Evolutionary conservation across 2,797 vertebrate species (phyloP).

Genomic region (Ptychobarbus kaznakovi): DNA sequence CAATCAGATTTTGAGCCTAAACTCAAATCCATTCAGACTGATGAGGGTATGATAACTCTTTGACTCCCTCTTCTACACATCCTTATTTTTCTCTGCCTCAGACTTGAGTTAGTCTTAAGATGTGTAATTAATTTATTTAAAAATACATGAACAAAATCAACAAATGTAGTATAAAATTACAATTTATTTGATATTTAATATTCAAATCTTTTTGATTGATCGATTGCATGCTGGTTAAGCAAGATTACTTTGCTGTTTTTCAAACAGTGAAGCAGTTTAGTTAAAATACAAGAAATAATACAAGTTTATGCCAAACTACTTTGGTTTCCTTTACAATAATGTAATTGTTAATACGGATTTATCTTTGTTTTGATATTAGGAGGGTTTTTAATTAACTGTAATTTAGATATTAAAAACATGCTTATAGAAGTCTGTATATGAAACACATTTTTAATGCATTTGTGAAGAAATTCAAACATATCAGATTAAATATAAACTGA

Average conservation of each 20-base stretch:
- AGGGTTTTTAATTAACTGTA: too few species aligned
- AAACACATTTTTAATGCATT: background rate
- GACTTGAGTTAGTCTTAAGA: background rate
- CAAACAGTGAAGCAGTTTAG: background rate
- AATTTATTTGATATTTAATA: too few species aligned
- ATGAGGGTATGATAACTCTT: background rate
- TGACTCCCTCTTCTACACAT: background rate
- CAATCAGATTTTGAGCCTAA: slow-evolving; percentile 15
- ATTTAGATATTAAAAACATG: background rate
- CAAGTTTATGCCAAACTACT: background rate
- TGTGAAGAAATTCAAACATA: background rate
- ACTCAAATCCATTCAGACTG: background rate
- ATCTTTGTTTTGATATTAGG: background rate
- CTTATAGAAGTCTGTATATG: background rate
- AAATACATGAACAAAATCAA: background rate
- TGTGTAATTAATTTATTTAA: background rate
- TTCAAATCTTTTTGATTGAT: background rate
- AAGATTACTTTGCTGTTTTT: background rate
- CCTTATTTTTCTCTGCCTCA: background rate
- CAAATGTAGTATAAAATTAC: background rate
- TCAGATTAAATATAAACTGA: background rate
- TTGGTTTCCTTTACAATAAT: background rate
- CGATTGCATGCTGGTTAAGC: background rate
- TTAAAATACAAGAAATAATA: background rate
- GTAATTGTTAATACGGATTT: background rate